Evolutionary conservation across 2,888 invertebrate genomes (phyloP), one percentile per base, ranked within the genome.

Genomic region (Clitarchus hookeri): DNA sequence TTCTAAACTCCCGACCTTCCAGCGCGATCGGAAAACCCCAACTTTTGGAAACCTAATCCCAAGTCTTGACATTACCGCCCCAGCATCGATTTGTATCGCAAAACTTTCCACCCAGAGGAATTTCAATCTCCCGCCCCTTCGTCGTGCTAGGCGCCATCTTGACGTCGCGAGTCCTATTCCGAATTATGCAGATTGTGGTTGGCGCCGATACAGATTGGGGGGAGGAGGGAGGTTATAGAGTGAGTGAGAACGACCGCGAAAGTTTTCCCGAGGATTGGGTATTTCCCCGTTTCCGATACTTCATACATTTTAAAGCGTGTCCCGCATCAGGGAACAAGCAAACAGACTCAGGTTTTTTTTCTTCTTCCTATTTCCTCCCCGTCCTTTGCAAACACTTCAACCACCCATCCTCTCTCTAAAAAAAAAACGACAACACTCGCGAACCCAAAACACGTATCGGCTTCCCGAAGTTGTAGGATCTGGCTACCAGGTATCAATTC

Each of bases 251-350:
- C 19, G 19, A 19, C 65, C 65, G n/a, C 11, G 16, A 65, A 65
- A 65, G 65, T 65, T 65, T 65, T 23, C 65, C 23, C 65, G 23
- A n/a, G 65, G 65, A 65, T 65, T 65, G 65, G 65, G n/a, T 65
- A 65, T 65, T 65, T 65, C 65, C 36, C 65, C 65, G 65, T 65
- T 65, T 65, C 65, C 65, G 65, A 65, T 65, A 65, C 65, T 65
- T 65, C 65, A 65, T 65, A 65, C 65, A 65, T 65, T 65, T 65
- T 65, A 65, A 65, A 65, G 65, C 65, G 23, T 65, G 65, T 65
- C n/a, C 65, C 65, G 65, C 16, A n/a, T 11, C 65, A 8, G n/a
- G 65, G 65, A 65, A 65, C 65, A n/a, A 23, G 65, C 65, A 19
- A 65, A 65, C 65, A 65, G 65, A 65, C 65, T 65, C 3, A 23